Percentiles rank a stretch among this genome's conserved stretches.
Conservation (phyloP, 2,113 vertebrate species). For the Lethenteron reissneri region DNA sequence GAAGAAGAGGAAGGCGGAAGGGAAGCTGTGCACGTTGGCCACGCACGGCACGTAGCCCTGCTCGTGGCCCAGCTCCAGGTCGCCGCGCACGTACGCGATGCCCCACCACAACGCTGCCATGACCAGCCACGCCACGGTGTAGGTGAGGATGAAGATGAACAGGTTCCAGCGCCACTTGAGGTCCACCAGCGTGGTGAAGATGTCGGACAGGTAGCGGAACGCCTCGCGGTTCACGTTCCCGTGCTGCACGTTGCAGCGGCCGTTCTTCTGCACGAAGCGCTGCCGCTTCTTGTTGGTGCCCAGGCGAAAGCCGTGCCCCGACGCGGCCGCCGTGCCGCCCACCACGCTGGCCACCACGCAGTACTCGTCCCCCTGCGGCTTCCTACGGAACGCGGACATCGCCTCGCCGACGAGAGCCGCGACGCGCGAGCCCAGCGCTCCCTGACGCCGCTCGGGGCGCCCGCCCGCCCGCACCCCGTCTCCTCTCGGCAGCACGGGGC, state of each 20-base stretch:
- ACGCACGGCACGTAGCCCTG: slow-evolving; percentile 87
- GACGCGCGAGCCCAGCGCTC: too few relatives aligned
- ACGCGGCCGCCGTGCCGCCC: too few relatives aligned
- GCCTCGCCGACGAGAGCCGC: too few relatives aligned
- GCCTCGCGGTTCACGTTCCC: slow-evolving; percentile 90
- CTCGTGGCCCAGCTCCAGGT: slow-evolving; percentile 39
- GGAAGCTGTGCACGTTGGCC: slow-evolving; percentile 96
- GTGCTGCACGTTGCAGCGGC: slow-evolving; percentile 93
- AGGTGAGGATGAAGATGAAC: slow-evolving; percentile 93
- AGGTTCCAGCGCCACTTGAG: slow-evolving; percentile 99
- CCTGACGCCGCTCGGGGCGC: too few relatives aligned
- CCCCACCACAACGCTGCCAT: slow-evolving; percentile 99
- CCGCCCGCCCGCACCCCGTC: too few relatives aligned
- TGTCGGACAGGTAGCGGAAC: slow-evolving; percentile 86
- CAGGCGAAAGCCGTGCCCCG: too few relatives aligned
- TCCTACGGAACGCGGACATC: too few relatives aligned
- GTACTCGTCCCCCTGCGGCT: too few relatives aligned
- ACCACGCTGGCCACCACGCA: too few relatives aligned
- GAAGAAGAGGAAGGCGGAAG: slow-evolving; percentile 93
- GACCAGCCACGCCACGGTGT: slow-evolving; percentile 95
- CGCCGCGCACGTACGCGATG: slow-evolving; percentile 76
- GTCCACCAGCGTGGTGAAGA: slow-evolving; percentile 94
- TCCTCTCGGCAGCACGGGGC: too few relatives aligned
- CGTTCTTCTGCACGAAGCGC: slow-evolving; percentile 98
- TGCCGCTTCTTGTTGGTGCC: slow-evolving; percentile 23